Evolutionary conservation across 2,888 invertebrate species (phyloP), one percentile per base, ranked within the genome.

Genomic region (Ceramica pisi): DNA sequence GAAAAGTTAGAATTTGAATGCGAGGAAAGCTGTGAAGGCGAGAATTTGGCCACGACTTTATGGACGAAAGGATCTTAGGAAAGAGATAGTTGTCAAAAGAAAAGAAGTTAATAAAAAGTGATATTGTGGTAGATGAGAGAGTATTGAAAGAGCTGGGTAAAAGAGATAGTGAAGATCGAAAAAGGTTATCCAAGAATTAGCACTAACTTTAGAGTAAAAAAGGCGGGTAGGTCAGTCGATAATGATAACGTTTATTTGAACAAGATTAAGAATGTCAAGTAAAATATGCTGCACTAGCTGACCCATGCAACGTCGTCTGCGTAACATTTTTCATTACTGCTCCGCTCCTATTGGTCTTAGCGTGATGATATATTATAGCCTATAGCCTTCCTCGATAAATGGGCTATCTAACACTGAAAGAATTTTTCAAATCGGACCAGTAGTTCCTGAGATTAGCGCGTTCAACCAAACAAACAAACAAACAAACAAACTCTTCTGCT

Each of bases 1-100:
- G 67, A 76, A 80, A 76, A 75, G 41, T 16, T 60, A 44, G 55
- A 60, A 66, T 46, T 51, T 38, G 14, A 67, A 41, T 64, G 21
- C 35, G 21, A 75, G 16, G 51, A 60, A 44, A 44, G 41, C 51
- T 48, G 21, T 44, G 48, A 63, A 55, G 26, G 31, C 19, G n/a
- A 23, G n/a, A 59, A 19, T 41, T 35, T n/a, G n/a, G 35, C 53
- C 14, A 14, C 19, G 4, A 8, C 14, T 53, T 16, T 26, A 2
- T 31, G 44, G 56, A 16, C 9, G 4, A 12, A 19, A 19, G 7
- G 4, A 35, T 51, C 4, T 19, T 12, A 23, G 6, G 16, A 23
- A 16, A 10, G 26, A 9, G 31, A 55, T 31, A 31, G 31, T 5
- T 35, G 35, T 35, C 6, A n/a, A 56, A 35, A 6, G n/a, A 55